Percentiles rank a stretch among this genome's conserved stretches.
These are phyloP conservation scores for Cyprinodon tularosa DNA, from an alignment of 2,113 vertebrate genomes.

Conservation along the genomic window DNA sequence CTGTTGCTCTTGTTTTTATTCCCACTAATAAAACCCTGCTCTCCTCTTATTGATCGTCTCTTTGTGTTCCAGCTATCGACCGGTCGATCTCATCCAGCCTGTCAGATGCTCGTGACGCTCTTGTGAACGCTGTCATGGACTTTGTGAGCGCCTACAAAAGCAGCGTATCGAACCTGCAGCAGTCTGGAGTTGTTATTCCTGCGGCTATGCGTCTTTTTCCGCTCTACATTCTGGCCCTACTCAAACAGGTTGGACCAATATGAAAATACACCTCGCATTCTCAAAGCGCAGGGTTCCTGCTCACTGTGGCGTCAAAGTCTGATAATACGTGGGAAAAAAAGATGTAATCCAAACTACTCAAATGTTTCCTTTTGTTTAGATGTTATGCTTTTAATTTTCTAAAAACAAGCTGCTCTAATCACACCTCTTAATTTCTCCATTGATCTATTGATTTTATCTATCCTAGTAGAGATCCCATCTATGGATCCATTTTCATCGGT, in stretches of 20 bases:
- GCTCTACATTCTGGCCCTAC: slow-evolving; percentile 90
- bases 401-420: background rate
- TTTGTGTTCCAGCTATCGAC: slow-evolving; percentile 86
- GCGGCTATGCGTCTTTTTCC: slow-evolving; percentile 89
- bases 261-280: background rate
- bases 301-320: no score
- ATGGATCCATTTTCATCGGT: no score
- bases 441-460: background rate
- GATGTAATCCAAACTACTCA: no score
- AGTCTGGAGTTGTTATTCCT: slow-evolving; percentile 85
- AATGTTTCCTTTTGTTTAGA: no score
- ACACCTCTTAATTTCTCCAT: background rate
- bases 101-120: slow-evolving; percentile 91
- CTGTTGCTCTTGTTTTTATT: background rate
- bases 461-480: no score
- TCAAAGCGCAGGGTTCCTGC: no score
- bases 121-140: slow-evolving; percentile 94
- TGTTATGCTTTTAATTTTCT: background rate
- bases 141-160: slow-evolving; percentile 86
- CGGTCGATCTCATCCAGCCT: slow-evolving; percentile 91
- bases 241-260: slow-evolving; percentile 87
- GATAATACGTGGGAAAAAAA: no score
- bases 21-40: background rate
- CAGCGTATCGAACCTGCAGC: slow-evolving; percentile 88
- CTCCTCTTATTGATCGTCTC: background rate